Base-by-base conservation (phyloP, 2,797 vertebrate species). In the Melanotaenia nigrans region DNA sequence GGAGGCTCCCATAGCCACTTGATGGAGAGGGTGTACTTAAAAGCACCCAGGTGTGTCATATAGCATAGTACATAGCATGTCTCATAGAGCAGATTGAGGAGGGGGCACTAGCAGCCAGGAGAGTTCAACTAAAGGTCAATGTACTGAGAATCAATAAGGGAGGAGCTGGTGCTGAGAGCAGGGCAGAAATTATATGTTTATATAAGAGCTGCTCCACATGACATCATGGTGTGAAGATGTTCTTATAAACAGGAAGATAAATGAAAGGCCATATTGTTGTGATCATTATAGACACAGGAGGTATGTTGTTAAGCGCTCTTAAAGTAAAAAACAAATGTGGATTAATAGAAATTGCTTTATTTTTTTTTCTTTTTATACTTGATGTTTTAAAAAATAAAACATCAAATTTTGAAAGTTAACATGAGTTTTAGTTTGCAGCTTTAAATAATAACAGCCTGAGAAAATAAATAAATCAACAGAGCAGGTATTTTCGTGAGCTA, bases 31-130 rank as follows among this genome's bases (percentile, higher is more conserved):
- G 88, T 90, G 91, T 89, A 90, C 91, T 93, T 93, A 93, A 92
- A 91, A 90, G 91, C 94, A 92, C 91, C 92, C 93, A 93, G 92
- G 92, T 94, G 91, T 94, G 92, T 94, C 92, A 90, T 94, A 88
- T 85, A 88, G 90, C 91, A 88, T 78, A 77, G 88, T 80, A 81
- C 87, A 87, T 86, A 71, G 83, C 86, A 85, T 84, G 90, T 91
- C 82, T 90, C 82, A 78, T 62, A 74, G 84, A 90, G 78, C 45
- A 70, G 79, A 86, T 86, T 85, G 85, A 85, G 83, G 78, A 89
- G 86, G 91, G 71, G 87, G 89, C 86, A 87, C 81, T 55, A 70
- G 77, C 75, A 83, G 75, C 73, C 74, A 65, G 74, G 68, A 77
- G 84, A 86, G 93, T 94, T 94, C 92, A 92, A 85, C 85, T 83